Conservation (phyloP, 2,888 invertebrate species). For the Trissonchulus sp. region DNA sequence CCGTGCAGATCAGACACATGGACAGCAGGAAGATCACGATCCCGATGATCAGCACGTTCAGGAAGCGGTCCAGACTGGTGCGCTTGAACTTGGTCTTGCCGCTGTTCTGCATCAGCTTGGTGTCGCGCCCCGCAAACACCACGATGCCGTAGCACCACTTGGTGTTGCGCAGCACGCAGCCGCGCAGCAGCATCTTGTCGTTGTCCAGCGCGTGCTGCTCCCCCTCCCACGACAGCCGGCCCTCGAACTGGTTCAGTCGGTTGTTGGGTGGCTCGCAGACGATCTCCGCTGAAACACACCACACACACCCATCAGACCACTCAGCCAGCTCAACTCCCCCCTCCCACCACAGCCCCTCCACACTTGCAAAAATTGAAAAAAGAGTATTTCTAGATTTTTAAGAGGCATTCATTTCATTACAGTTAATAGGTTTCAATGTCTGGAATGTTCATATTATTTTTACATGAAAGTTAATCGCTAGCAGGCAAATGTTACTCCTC, state of each 20-base stretch:
- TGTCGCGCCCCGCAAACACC: constrained; percentile 96
- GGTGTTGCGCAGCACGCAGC: constrained; percentile 76
- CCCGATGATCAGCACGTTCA: constrained; percentile 97
- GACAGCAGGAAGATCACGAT: constrained; percentile 95
- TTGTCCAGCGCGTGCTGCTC: constrained; percentile 78
- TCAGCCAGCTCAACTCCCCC: too few relatives aligned
- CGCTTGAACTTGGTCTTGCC: constrained; percentile 98
- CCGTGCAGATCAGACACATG: constrained; percentile 94
- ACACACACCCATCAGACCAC: too few relatives aligned
- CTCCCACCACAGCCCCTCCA: too few relatives aligned
- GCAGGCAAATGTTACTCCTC: too few relatives aligned
- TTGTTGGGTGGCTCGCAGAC: constrained; percentile 97
- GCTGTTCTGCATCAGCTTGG: constrained; percentile 99
- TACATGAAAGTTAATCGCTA: too few relatives aligned
- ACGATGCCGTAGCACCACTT: constrained; percentile 62
- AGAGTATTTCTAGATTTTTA: too few relatives aligned
- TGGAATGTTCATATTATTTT: too few relatives aligned
- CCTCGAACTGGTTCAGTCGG: constrained; percentile 94
- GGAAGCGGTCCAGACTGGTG: constrained; percentile 95
- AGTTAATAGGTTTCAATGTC: too few relatives aligned
- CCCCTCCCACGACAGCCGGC: constrained; percentile 66
- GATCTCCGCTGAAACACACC: constrained; percentile 66
- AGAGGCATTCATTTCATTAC: too few relatives aligned
- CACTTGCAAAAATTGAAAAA: too few relatives aligned
- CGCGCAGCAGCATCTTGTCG: constrained; percentile 88